Base-by-base conservation (phyloP, 2,113 vertebrate species). In the Gnathonemus echidnorhynchus region DNA sequence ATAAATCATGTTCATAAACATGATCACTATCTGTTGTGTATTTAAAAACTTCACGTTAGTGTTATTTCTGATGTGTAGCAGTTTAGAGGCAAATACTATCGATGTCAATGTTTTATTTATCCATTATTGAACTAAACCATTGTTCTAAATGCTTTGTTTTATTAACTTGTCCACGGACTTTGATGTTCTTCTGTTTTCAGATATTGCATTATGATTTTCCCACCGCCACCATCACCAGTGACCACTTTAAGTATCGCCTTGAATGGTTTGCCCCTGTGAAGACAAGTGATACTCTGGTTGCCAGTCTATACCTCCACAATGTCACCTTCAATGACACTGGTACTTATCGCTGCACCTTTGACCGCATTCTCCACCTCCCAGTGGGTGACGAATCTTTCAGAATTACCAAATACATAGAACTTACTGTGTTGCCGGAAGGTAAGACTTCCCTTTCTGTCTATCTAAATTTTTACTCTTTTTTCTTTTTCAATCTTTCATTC, bases 271-370 rank as follows among this genome's bases (percentile, higher is more conserved):
- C 97, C 13, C 97, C 97, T 0, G 92, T 91, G n/a, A 88, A 94
- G 21, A 94, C 95, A 2, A 80, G 35, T 0, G 97, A 98, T 53
- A 91, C 98, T 87, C 97, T 97, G 93, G 95, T 95, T 50, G 96
- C 96, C 15, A 94, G 97, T 90, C 92, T 98, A 89, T 95, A 95
- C 89, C 92, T 98, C 83, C 94, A 92, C 70, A 97, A 98, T 0
- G 95, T 98, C 91, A 96, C 95, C 92, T 96, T 95, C 90, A 95
- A 96, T 9, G 97, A 98, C 93, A 94, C 94, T 0, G 98, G 98
- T 0, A 97, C 94, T 3, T 98, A 97, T 19, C 94, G 95, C 74
- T 98, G 97, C 92, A 95, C 93, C 0, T 95, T 98, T 87, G 94
- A 96, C 88, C 96, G 97, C 52, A 97, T 94, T 6, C 95, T 98